A percentile compares a stretch with the other conserved stretches of the same genome.
phyloP scores from a whole-genome alignment of 1,140 invertebrate genomes.

The Pseudomyrmex concolor region DNA sequence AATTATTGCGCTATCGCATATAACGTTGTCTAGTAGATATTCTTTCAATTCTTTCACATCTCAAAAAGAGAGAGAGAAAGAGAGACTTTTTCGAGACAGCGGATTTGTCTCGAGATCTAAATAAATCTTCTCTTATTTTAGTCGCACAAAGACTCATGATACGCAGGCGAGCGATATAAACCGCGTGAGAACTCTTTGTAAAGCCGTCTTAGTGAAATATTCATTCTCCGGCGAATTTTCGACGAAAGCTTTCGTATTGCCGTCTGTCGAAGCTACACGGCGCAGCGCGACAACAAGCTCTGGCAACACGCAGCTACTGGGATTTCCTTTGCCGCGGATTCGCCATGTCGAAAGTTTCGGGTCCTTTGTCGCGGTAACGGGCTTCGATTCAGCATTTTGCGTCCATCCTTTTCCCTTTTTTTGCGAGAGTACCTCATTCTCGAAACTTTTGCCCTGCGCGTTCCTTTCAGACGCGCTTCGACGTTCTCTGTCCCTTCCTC shows the following conservation, averaged over 20 bases:
- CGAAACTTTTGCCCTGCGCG: constrained; percentile 32
- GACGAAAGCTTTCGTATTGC: constrained; percentile 12
- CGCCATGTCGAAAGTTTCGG: constrained; percentile 34
- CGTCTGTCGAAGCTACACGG: constrained; percentile 6
- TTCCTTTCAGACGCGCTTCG: constrained; percentile 3
- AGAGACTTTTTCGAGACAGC: not conserved
- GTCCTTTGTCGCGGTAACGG: constrained; percentile 30
- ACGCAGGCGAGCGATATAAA: constrained; percentile 20
- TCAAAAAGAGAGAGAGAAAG: not conserved
- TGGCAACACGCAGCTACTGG: not conserved
- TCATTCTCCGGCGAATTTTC: constrained; percentile 42
- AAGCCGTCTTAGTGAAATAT: constrained; percentile 32
- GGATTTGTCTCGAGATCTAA: not conserved
- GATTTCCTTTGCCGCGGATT: constrained; percentile 41
- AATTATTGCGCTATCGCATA: not conserved
- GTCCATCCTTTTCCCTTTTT: constrained; percentile 7
- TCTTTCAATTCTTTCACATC: constrained; percentile 4
- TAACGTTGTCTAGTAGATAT: constrained; percentile 7
- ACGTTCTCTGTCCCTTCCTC: not conserved
- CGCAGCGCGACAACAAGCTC: constrained; percentile 20
- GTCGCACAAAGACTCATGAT: constrained; percentile 1
- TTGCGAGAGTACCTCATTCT: constrained; percentile 20
- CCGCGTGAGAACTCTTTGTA: not conserved
- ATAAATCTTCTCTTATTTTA: constrained; percentile 21
- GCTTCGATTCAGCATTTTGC: constrained; percentile 49